Percentiles rank a stretch among this genome's conserved stretches.
phyloP scores from a whole-genome alignment of 2,797 vertebrate genomes.

The Rhabdophis nuchalis region DNA sequence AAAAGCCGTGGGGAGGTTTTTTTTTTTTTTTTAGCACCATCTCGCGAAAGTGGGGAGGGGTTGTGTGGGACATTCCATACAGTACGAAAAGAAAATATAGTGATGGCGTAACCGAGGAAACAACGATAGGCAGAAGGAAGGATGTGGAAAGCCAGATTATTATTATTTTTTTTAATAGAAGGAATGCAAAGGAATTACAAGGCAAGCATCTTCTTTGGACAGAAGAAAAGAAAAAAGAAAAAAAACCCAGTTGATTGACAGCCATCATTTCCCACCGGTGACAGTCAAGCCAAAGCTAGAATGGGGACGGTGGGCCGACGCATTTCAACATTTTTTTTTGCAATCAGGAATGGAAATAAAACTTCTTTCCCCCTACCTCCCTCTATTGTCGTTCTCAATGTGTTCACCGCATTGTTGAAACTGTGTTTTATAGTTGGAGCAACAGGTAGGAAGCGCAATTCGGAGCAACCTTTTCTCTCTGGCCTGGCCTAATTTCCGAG shows the following conservation, averaged over 20 bases:
- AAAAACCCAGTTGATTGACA: neutral
- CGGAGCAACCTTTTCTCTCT: neutral
- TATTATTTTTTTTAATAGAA: slow-evolving; percentile 34
- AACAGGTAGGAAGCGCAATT: neutral
- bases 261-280: neutral
- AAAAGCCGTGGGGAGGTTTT: slow-evolving; percentile 27
- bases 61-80: slow-evolving; percentile 6
- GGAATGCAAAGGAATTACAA: slow-evolving; percentile 41
- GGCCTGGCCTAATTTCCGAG: too few species aligned
- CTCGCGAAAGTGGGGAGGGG: slow-evolving; percentile 35
- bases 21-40: slow-evolving; percentile 44
- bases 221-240: neutral
- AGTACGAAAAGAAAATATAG: slow-evolving; percentile 32
- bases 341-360: neutral
- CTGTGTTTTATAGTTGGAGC: neutral
- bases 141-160: neutral
- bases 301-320: neutral
- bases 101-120: slow-evolving; percentile 32
- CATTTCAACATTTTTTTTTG: neutral
- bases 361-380: too few species aligned
- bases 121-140: slow-evolving; percentile 38
- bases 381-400: too few species aligned
- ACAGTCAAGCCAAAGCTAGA: neutral
- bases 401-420: neutral
- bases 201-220: slow-evolving; percentile 9